phyloP scores from a whole-genome alignment of 2,113 vertebrate species.

The Oncorhynchus masou region DNA sequence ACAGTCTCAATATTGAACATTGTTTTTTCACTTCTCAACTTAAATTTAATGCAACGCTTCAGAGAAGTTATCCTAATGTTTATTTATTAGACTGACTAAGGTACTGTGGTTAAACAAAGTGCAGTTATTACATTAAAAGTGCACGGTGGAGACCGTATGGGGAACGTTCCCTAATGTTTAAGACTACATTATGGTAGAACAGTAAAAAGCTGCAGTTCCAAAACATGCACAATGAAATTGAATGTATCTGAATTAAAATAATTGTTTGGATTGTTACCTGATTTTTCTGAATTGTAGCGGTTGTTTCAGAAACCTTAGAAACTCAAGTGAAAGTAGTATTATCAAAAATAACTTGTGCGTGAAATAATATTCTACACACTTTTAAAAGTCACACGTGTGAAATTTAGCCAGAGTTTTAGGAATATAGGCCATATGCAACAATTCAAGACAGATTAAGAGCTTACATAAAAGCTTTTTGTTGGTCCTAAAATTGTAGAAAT shows the following conservation, averaged over 20 bases:
- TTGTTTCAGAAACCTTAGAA: conserved; percentile 1
- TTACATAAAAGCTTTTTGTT: too few species aligned
- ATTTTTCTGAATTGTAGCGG: conserved; percentile 46
- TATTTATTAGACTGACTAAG: conserved; percentile 74
- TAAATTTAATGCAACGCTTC: conserved; percentile 59
- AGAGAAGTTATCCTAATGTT: conserved; percentile 58
- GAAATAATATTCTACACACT: background rate
- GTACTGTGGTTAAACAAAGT: conserved; percentile 70
- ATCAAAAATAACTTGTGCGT: too few species aligned
- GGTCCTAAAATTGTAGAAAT: too few species aligned
- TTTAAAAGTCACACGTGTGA: background rate
- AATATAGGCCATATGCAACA: too few species aligned
- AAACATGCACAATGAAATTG: conserved; percentile 80
- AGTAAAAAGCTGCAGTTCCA: conserved; percentile 61
- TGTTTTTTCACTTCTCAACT: conserved; percentile 58
- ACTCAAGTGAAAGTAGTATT: too few species aligned
- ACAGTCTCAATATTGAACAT: conserved; percentile 49
- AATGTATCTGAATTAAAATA: conserved; percentile 80
- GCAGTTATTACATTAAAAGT: conserved; percentile 57
- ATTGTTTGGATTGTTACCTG: conserved; percentile 61
- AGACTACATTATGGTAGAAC: conserved; percentile 53
- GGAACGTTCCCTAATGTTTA: conserved; percentile 29
- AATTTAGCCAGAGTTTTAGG: background rate
- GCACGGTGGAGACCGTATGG: conserved; percentile 40
- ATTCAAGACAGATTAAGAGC: background rate